Base-by-base conservation (phyloP, 2,888 invertebrate species). In the Elmis aenea region DNA sequence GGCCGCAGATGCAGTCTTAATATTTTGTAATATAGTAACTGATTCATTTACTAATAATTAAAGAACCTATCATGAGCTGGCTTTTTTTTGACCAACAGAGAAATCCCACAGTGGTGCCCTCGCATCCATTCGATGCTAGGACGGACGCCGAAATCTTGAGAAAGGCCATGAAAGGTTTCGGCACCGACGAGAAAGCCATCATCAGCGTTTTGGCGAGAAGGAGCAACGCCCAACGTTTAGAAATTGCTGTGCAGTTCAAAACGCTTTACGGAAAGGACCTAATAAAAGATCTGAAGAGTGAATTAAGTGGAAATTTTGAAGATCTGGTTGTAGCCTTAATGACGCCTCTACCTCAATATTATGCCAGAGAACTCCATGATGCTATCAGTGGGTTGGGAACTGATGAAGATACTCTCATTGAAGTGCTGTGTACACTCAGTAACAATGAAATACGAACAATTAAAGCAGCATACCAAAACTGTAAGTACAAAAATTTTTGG, bases 91-190 rank as follows among this genome's bases (percentile, higher is more conserved):
- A n/a, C n/a, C n/a, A n/a, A 26, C 68, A 84, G 84, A 77, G 77
- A 40, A 79, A 75, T 34, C 87, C 89, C 34, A 89, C 89, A 3
- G 78, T 90, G 16, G 72, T 78, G 20, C 82, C 88, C 4, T 81
- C 74, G n/a, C 76, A 81, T 46, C 82, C 81, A 1, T 89, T 89
- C 68, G 81, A 89, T 59, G 77, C 90, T 3, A 77, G 83, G 15
- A 76, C 74, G 5, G 91, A 91, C 76, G 90, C 90, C 0, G 83
- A 83, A 51, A 70, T 79, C 2, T 73, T 92, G 13, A 76, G 90
- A n/a, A 85, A 84, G 55, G 91, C 92, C 0, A 92, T 92, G 92
- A 91, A 90, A 69, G 92, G 91, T 30, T 81, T 87, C 52, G 90
- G 93, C 16, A 94, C 94, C 0, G 89, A 95, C 62, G 94, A 95